Evolutionary conservation across 2,113 vertebrate species (phyloP).

Genomic region (Ia io): DNA sequence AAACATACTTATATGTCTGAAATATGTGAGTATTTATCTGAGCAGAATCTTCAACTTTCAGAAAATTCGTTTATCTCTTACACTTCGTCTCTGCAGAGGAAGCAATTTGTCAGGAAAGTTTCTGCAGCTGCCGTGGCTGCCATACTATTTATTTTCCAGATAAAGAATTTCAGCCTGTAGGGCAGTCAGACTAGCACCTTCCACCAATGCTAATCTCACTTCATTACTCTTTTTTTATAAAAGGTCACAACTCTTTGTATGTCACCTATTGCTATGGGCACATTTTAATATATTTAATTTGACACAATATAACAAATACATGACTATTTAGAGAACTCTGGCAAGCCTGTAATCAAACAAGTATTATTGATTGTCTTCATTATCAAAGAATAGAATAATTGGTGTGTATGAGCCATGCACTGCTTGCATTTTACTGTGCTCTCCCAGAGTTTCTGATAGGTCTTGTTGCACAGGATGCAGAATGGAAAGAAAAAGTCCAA

Average conservation of each 20-base stretch:
- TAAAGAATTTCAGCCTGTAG: conserved; percentile 57
- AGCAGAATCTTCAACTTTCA: conserved; percentile 36
- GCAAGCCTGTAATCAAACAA: not conserved
- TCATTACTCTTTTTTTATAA: conserved; percentile 59
- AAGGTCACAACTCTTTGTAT: conserved; percentile 62
- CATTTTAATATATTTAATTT: conserved; percentile 57
- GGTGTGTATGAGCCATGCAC: not conserved
- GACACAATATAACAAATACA: conserved; percentile 41
- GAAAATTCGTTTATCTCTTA: conserved; percentile 47
- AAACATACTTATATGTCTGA: conserved; percentile 29
- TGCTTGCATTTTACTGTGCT: not conserved
- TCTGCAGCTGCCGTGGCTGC: not conserved
- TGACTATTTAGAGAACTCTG: conserved; percentile 18
- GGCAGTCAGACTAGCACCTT: conserved; percentile 41
- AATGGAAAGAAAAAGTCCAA: not conserved
- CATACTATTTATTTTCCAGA: conserved; percentile 44
- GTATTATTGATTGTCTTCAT: conserved; percentile 36
- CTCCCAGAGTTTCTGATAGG: not conserved
- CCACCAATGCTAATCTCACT: conserved; percentile 54
- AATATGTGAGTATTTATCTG: conserved; percentile 37
- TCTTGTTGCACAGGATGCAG: not conserved
- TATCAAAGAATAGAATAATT: not conserved
- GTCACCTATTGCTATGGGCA: not conserved
- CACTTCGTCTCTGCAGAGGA: not conserved
- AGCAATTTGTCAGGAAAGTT: not conserved